phyloP scores from a whole-genome alignment of 2,113 vertebrate species.

The Talpa occidentalis region DNA sequence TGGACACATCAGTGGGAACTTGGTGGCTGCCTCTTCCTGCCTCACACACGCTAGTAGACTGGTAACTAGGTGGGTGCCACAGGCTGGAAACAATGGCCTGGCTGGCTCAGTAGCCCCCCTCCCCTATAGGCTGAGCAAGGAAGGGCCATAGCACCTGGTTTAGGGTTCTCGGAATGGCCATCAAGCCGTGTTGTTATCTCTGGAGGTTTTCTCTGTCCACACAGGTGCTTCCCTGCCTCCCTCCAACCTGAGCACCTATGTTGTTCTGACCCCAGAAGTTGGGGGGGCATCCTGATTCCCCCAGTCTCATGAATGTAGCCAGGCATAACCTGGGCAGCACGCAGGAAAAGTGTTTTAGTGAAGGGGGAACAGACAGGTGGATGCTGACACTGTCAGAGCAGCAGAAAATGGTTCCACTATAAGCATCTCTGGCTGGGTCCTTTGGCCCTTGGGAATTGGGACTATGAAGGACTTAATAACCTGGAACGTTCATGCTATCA shows the following conservation, averaged over 20 bases:
- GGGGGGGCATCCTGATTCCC: neutral
- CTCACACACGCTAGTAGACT: neutral
- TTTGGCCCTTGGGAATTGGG: neutral
- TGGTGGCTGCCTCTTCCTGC: neutral
- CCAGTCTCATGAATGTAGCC: neutral
- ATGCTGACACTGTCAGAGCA: neutral
- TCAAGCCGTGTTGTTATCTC: fast-evolving
- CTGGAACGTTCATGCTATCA: neutral
- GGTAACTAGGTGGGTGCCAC: neutral
- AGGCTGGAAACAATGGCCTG: neutral
- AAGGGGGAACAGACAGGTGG: neutral
- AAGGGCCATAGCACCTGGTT: neutral
- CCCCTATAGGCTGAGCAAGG: neutral
- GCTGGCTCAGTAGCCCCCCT: neutral
- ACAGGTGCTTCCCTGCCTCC: neutral
- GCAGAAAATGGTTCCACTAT: fast-evolving
- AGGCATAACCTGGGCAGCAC: fast-evolving
- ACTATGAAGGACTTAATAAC: neutral
- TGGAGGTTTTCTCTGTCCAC: neutral
- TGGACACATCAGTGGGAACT: neutral
- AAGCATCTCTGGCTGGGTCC: neutral
- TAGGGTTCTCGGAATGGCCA: neutral
- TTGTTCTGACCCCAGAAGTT: neutral
- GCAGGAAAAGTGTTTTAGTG: neutral
- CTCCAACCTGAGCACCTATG: fast-evolving